These are phyloP conservation scores for Neodontobutis hainanensis DNA, from an alignment of 2,113 vertebrate genomes.

Conservation along the genomic window DNA sequence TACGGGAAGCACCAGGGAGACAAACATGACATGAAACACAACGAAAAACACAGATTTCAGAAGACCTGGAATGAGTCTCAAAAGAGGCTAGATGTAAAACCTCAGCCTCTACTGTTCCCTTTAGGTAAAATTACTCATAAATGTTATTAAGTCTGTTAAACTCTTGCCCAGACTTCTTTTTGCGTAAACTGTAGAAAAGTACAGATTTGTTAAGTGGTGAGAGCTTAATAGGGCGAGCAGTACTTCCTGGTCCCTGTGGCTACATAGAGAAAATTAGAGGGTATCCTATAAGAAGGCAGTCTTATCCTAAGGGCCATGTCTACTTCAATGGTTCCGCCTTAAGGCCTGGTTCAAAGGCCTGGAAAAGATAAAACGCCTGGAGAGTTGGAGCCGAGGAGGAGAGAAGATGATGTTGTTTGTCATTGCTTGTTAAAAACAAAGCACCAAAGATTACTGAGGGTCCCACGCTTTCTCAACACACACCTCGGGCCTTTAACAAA, in stretches of 20 bases:
- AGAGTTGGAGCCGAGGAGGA: constrained; percentile 7
- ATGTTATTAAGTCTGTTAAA: too few species aligned
- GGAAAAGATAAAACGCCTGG: constrained; percentile 58
- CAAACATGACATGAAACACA: too few species aligned
- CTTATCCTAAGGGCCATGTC: constrained; percentile 49
- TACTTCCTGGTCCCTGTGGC: constrained; percentile 10
- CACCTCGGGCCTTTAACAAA: constrained; percentile 51
- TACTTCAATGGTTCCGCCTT: constrained; percentile 48
- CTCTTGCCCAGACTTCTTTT: not conserved
- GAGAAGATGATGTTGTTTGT: constrained; percentile 60
- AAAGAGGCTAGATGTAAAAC: not conserved
- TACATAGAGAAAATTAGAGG: constrained; percentile 38
- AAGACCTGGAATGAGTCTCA: not conserved
- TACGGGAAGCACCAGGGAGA: not conserved
- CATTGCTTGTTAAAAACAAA: constrained; percentile 65
- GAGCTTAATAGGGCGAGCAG: constrained; percentile 25
- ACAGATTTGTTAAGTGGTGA: constrained; percentile 6
- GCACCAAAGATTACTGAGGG: constrained; percentile 49
- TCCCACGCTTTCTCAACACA: constrained; percentile 41
- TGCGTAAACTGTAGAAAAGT: not conserved
- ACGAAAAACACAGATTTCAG: not conserved
- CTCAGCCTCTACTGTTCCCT: constrained; percentile 8
- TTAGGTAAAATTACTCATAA: not conserved
- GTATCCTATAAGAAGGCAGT: constrained; percentile 35
- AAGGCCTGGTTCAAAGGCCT: constrained; percentile 62